A percentile compares a stretch with the other conserved stretches of the same genome.
These are phyloP conservation scores for Manacus vitellinus DNA, from an alignment of 2,113 vertebrate genomes.

Conservation along the genomic window DNA sequence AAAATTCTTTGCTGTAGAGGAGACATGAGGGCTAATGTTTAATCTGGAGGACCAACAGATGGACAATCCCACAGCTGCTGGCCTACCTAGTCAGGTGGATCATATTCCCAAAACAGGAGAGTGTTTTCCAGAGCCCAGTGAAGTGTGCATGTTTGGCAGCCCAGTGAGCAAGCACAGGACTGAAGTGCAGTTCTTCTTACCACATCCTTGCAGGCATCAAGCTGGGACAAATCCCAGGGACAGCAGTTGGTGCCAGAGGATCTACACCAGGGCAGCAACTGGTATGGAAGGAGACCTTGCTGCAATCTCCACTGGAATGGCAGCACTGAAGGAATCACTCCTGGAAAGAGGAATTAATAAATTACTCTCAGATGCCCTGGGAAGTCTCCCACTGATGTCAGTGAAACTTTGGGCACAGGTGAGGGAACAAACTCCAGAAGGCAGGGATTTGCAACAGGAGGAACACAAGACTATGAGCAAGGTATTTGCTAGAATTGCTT, in stretches of 20 bases:
- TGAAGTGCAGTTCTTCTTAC: not conserved
- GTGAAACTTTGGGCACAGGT: not conserved
- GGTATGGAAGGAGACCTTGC: not conserved
- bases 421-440: not conserved
- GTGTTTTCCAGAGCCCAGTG: not conserved
- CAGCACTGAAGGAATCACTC: not conserved
- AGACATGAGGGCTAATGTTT: not conserved
- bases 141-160: not conserved
- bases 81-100: not conserved
- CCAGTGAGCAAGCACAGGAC: not conserved
- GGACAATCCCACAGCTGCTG: not conserved
- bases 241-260: not conserved
- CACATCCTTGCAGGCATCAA: not conserved
- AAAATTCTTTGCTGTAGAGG: not conserved
- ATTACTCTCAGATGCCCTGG: not conserved
- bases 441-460: not conserved
- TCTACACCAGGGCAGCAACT: not conserved
- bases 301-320: rapidly evolving
- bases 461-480: not conserved
- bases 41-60: not conserved
- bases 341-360: not conserved
- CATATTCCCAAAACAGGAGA: not conserved
- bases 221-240: not conserved
- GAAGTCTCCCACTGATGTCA: not conserved
- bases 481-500: not conserved